phyloP scores from a whole-genome alignment of 2,797 vertebrate species.

The Microctenopoma lineatum region DNA sequence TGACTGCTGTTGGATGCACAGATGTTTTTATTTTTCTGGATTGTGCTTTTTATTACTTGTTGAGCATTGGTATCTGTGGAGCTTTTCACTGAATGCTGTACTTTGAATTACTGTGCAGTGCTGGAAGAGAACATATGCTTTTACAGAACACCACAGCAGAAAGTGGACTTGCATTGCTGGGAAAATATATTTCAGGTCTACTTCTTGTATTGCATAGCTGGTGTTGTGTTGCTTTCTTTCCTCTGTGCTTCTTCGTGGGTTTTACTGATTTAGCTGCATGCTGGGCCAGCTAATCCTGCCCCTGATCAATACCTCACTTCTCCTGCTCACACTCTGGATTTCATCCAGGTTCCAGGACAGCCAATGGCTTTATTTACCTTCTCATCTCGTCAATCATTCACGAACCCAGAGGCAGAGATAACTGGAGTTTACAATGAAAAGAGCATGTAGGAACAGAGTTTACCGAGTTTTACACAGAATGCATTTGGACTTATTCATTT shows the following conservation, averaged over 20 bases:
- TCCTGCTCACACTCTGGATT: slow-evolving; percentile 52
- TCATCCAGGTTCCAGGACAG: slow-evolving; percentile 39
- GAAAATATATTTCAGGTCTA: slow-evolving; percentile 11
- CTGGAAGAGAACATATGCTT: not conserved
- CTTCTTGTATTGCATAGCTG: slow-evolving; percentile 11
- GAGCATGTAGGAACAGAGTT: slow-evolving; percentile 10
- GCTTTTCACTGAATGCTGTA: not conserved
- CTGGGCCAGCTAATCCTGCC: slow-evolving; percentile 63
- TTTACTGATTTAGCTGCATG: slow-evolving; percentile 63
- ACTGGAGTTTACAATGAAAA: slow-evolving; percentile 30
- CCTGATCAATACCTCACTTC: slow-evolving; percentile 70
- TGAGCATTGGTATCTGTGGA: not conserved
- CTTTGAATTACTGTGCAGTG: not conserved
- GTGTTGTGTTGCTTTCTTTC: slow-evolving; percentile 39
- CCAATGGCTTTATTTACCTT: slow-evolving; percentile 54
- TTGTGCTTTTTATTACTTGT: slow-evolving; percentile 8
- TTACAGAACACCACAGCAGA: not conserved
- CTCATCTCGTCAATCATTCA: slow-evolving; percentile 46
- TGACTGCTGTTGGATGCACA: slow-evolving; percentile 48
- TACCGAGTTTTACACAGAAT: not conserved
- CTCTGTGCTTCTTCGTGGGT: slow-evolving; percentile 39
- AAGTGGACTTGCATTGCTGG: not conserved
- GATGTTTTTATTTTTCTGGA: slow-evolving; percentile 12
- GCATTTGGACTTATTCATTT: slow-evolving; percentile 15
- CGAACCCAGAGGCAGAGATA: slow-evolving; percentile 25